These are phyloP conservation scores for Scaptomyza graminum DNA, from an alignment of 1,140 invertebrate genomes.

Conservation along the genomic window DNA sequence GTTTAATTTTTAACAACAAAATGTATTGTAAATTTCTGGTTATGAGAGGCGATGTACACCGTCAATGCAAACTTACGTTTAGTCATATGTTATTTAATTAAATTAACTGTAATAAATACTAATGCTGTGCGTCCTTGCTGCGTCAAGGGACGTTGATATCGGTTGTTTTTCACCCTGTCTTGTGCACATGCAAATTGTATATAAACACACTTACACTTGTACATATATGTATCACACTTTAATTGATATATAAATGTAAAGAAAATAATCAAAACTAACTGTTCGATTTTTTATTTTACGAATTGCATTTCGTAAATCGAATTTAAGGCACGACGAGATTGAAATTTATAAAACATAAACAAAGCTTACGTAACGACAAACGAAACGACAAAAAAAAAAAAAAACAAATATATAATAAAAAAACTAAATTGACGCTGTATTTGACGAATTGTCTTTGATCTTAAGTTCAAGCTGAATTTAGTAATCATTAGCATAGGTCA, in stretches of 20 bases:
- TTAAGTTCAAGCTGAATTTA: background rate
- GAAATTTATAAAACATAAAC: conserved; percentile 15
- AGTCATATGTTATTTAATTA: conserved; percentile 52
- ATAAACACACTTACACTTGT: conserved; percentile 45
- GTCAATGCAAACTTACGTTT: conserved; percentile 68
- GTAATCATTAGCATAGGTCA: background rate
- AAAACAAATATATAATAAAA: conserved; percentile 11
- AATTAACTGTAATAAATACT: conserved; percentile 51
- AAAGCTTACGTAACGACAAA: conserved; percentile 17
- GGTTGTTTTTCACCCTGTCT: conserved; percentile 69
- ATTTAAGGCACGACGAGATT: conserved; percentile 31
- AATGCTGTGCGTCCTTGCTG: conserved; percentile 52
- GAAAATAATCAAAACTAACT: conserved; percentile 29
- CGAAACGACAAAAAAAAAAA: conserved; percentile 20
- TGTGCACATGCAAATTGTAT: conserved; percentile 62
- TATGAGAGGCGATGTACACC: conserved; percentile 11
- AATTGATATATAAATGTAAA: conserved; percentile 23
- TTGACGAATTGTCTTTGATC: conserved; percentile 22
- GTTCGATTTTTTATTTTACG: conserved; percentile 31
- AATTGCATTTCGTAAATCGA: conserved; percentile 32
- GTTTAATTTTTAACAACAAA: conserved; percentile 13
- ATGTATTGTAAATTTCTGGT: conserved; percentile 59
- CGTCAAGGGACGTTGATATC: conserved; percentile 49
- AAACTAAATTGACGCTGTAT: conserved; percentile 16
- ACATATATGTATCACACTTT: conserved; percentile 29